Evolutionary conservation across 2,113 vertebrate species (phyloP).

Genomic region (Candoia aspera): DNA sequence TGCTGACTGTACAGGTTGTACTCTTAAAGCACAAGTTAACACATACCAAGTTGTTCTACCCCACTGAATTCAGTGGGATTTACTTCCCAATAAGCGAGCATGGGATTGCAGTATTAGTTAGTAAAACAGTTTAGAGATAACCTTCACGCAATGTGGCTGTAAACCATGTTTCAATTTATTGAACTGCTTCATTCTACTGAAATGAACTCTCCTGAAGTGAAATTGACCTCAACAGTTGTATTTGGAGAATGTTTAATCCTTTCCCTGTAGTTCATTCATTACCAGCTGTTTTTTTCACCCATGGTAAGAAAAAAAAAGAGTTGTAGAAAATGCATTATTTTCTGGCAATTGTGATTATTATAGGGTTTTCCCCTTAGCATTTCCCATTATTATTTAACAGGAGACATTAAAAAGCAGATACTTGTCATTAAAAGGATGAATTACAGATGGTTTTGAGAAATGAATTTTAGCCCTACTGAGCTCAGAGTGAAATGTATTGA

Average conservation of each 20-base stretch:
- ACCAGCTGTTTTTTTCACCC: neutral
- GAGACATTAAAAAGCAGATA: constrained; percentile 33
- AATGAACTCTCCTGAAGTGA: neutral
- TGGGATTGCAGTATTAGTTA: neutral
- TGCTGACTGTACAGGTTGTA: neutral
- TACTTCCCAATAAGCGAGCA: neutral
- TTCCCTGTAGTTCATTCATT: neutral
- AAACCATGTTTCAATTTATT: neutral
- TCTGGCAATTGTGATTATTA: constrained; percentile 12
- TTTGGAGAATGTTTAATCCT: neutral
- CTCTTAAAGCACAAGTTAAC: neutral
- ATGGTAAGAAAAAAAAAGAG: neutral
- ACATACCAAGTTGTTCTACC: neutral
- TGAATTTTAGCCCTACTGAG: constrained; percentile 60
- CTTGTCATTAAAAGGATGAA: constrained; percentile 48
- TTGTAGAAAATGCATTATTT: neutral
- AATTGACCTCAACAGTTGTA: neutral
- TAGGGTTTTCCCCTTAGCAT: neutral
- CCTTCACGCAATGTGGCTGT: neutral
- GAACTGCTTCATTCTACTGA: neutral
- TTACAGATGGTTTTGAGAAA: constrained; percentile 48
- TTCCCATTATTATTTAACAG: neutral
- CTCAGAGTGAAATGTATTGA: constrained; percentile 39
- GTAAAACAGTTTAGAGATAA: neutral
- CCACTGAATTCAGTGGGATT: neutral